phyloP scores from a whole-genome alignment of 2,888 invertebrate genomes.

The Syritta pipiens region DNA sequence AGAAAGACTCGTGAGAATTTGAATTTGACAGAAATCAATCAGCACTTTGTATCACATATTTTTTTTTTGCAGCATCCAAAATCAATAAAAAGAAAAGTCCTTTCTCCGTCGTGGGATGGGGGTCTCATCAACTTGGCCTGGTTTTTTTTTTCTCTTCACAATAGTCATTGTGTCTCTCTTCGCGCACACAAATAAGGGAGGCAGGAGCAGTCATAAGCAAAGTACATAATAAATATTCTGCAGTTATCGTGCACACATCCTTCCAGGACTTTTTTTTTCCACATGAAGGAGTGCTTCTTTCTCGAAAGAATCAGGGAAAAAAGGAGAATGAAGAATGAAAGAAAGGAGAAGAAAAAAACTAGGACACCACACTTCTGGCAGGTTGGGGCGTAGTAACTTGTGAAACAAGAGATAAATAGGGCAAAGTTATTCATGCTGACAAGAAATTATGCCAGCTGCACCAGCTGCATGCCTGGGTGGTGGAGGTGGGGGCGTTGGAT shows the following conservation, averaged over 20 bases:
- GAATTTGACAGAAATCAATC: too few relatives aligned
- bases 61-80: too few relatives aligned
- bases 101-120: too few relatives aligned
- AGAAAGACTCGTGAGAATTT: slow-evolving; percentile 9
- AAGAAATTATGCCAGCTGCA: slow-evolving; percentile 52
- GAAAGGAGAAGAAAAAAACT: too few relatives aligned
- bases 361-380: slow-evolving; percentile 29
- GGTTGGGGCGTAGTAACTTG: slow-evolving; percentile 22
- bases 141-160: not conserved
- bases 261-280: not conserved
- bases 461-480: slow-evolving; percentile 5
- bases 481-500: too few relatives aligned
- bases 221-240: slow-evolving; percentile 40
- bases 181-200: not conserved
- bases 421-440: slow-evolving; percentile 59
- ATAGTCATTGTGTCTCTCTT: slow-evolving; percentile 28
- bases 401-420: slow-evolving; percentile 48
- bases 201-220: slow-evolving; percentile 28
- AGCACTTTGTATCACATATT: too few relatives aligned
- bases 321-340: too few relatives aligned
- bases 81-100: too few relatives aligned
- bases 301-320: slow-evolving; percentile 16
- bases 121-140: slow-evolving; percentile 54
- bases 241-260: slow-evolving; percentile 40
- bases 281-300: slow-evolving; percentile 30